phyloP scores from a whole-genome alignment of 2,888 invertebrate species.

The Caenorhabditis macrosperma region DNA sequence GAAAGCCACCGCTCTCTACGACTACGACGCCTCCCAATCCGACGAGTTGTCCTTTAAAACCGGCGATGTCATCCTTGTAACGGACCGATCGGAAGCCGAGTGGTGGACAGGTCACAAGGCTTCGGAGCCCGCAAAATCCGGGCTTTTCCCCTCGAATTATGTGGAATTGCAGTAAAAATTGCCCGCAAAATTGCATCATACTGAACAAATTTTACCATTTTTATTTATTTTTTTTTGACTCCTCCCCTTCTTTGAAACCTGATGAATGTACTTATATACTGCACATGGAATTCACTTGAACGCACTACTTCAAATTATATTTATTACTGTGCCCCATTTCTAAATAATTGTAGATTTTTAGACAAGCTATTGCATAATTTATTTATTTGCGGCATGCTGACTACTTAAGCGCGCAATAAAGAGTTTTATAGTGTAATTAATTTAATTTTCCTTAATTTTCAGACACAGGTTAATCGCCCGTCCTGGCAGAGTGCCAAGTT shows the following conservation, averaged over 20 bases:
- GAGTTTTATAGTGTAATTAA: too few relatives aligned
- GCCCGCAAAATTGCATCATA: not conserved
- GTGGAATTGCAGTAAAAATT: conserved; percentile 66
- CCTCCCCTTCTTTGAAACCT: not conserved
- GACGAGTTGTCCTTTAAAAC: conserved; percentile 77
- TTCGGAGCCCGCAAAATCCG: conserved; percentile 46
- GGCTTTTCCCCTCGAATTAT: conserved; percentile 79
- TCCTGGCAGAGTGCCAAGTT: too few relatives aligned
- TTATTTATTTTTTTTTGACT: conserved; percentile 1
- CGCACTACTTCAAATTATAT: not conserved
- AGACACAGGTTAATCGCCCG: too few relatives aligned
- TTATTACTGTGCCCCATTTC: not conserved
- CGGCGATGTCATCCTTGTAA: conserved; percentile 60
- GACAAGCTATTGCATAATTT: conserved; percentile 1
- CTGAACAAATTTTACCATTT: conserved; percentile 9
- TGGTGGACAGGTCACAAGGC: conserved; percentile 78
- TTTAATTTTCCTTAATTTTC: too few relatives aligned
- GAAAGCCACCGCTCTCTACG: conserved; percentile 72
- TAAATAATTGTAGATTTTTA: conserved; percentile 1
- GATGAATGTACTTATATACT: not conserved
- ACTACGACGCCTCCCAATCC: conserved; percentile 76
- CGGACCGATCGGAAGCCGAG: conserved; percentile 65
- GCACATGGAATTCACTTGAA: conserved; percentile 1
- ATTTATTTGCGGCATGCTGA: not conserved
- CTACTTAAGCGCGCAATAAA: too few relatives aligned